Evolutionary conservation across 2,888 invertebrate species (phyloP).

Genomic region (Carpatolechia fugitivella): DNA sequence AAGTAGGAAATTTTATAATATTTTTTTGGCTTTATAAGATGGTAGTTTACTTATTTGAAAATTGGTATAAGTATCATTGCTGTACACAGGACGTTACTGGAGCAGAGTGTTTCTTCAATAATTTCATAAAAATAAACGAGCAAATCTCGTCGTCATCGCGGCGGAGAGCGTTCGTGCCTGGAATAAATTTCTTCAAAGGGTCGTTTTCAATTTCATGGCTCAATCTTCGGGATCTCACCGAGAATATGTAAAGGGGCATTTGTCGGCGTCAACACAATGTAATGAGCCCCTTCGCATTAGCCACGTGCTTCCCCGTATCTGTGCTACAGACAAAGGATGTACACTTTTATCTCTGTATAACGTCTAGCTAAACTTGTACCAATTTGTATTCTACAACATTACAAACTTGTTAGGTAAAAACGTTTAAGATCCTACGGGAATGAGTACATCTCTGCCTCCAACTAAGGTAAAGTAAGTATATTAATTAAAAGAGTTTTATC

Average conservation of each 20-base stretch:
- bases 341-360: no score
- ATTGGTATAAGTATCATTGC: no score
- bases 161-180: conserved; percentile 74
- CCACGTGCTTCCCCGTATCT: conserved; percentile 57
- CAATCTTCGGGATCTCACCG: conserved; percentile 76
- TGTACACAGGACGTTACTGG: conserved; percentile 33
- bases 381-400: no score
- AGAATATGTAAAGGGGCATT: conserved; percentile 78
- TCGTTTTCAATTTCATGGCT: conserved; percentile 80
- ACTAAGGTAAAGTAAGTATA: no score
- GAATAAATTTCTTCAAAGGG: conserved; percentile 78
- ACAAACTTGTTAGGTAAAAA: no score
- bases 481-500: no score
- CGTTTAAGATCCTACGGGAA: no score
- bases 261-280: conserved; percentile 76
- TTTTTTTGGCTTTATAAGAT: background rate
- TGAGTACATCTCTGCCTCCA: no score
- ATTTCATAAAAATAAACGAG: conserved; percentile 78
- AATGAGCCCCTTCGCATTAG: conserved; percentile 72
- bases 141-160: conserved; percentile 72
- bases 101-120: conserved; percentile 70
- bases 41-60: background rate
- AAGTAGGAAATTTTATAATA: conserved; percentile 33
- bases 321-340: conserved; percentile 20
- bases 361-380: no score